phyloP scores from a whole-genome alignment of 1,140 invertebrate species.

The Drosophila baimaii region DNA sequence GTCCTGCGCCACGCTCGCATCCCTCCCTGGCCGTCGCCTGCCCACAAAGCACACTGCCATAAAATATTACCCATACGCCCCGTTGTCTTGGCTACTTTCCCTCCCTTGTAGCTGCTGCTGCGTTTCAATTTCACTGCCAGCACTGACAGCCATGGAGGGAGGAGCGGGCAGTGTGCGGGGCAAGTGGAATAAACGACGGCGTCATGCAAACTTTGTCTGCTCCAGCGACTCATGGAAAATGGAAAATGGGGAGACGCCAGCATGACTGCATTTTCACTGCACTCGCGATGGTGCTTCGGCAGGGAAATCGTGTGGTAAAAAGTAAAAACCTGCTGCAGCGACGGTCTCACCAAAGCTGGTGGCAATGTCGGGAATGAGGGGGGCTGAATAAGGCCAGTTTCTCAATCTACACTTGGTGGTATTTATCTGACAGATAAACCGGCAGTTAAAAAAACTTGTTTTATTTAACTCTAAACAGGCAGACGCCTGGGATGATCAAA shows the following conservation, averaged over 20 bases:
- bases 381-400: background rate
- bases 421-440: background rate
- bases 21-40: background rate
- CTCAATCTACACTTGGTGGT: background rate
- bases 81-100: constrained; percentile 65
- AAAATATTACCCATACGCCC: constrained; percentile 75
- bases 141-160: constrained; percentile 5
- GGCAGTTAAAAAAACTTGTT: background rate
- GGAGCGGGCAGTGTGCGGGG: background rate
- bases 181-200: constrained; percentile 67
- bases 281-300: constrained; percentile 36
- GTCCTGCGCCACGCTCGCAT: background rate
- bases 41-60: constrained; percentile 13
- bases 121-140: constrained; percentile 79
- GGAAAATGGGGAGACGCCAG: constrained; percentile 59
- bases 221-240: constrained; percentile 55
- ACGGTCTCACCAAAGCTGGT: constrained; percentile 4
- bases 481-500: too few relatives aligned
- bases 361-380: background rate
- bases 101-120: constrained; percentile 35
- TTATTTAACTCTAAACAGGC: background rate
- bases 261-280: constrained; percentile 79
- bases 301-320: constrained; percentile 61
- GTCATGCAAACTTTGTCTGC: constrained; percentile 78
- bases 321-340: constrained; percentile 53